phyloP scores from a whole-genome alignment of 64 coral and sea anemone genomes.

The Hydrozoanthus tunicans region DNA sequence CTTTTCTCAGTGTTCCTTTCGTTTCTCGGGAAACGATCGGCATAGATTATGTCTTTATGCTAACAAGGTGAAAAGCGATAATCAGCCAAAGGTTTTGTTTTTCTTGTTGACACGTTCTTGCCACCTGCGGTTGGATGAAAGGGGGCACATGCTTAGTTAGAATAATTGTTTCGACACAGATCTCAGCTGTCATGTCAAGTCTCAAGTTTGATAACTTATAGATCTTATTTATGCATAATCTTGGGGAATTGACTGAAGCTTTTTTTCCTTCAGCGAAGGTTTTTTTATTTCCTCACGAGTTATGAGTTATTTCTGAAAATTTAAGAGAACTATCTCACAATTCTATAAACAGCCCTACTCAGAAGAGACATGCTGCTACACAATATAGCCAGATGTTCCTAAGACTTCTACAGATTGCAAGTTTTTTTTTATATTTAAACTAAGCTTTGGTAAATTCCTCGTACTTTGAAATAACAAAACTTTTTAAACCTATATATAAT shows the following conservation, averaged over 20 bases:
- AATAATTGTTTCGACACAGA: conserved; percentile 53
- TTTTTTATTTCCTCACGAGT: background rate
- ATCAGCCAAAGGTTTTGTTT: conserved; percentile 63
- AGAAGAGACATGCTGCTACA: conserved; percentile 13
- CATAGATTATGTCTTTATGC: conserved; percentile 35
- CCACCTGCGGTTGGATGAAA: conserved; percentile 79
- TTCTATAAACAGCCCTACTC: background rate
- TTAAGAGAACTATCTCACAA: background rate
- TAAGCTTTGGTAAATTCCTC: background rate
- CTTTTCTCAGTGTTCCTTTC: conserved; percentile 8
- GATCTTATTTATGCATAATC: background rate
- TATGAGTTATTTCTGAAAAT: background rate
- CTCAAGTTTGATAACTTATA: background rate
- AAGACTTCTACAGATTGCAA: background rate
- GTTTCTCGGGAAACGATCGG: conserved; percentile 34
- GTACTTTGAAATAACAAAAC: conserved; percentile 19
- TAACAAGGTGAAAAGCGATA: conserved; percentile 42
- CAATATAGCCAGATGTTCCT: conserved; percentile 49
- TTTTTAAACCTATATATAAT: background rate
- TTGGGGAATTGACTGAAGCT: background rate
- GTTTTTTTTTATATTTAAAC: background rate
- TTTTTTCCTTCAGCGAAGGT: background rate
- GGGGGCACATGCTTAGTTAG: conserved; percentile 76
- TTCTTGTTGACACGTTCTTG: conserved; percentile 75
- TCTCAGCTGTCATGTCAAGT: conserved; percentile 13